These are phyloP conservation scores for Cyprinus carpio DNA, from an alignment of 2,113 vertebrate species.

Conservation along the genomic window DNA sequence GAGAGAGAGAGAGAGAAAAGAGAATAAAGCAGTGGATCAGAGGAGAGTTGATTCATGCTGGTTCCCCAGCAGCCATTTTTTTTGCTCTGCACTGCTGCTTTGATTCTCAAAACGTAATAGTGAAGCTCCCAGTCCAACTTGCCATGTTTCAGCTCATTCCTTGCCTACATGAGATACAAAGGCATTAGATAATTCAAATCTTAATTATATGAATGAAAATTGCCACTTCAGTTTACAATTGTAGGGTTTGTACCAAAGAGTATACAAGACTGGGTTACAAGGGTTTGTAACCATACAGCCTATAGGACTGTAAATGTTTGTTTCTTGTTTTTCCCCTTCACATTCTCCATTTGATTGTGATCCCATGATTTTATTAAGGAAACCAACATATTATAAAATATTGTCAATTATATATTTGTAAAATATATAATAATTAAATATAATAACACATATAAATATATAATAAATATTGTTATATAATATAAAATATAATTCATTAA, in stretches of 20 bases:
- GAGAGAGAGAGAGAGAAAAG: not conserved
- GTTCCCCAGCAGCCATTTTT: constrained; percentile 24
- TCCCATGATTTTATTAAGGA: too few relatives aligned
- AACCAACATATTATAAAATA: too few relatives aligned
- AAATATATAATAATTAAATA: too few relatives aligned
- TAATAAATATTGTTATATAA: too few relatives aligned
- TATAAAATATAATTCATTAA: too few relatives aligned
- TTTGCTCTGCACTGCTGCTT: constrained; percentile 5
- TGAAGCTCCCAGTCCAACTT: not conserved
- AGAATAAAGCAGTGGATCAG: constrained; percentile 7
- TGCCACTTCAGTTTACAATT: not conserved
- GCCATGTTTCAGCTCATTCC: not conserved
- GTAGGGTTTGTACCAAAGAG: too few relatives aligned
- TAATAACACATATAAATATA: too few relatives aligned
- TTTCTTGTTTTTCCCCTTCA: not conserved
- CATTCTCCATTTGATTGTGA: not conserved
- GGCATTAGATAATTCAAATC: not conserved
- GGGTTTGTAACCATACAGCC: not conserved
- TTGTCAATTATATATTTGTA: too few relatives aligned
- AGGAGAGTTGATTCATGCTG: not conserved
- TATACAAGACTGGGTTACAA: too few relatives aligned
- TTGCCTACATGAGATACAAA: not conserved
- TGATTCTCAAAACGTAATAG: not conserved
- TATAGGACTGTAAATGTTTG: not conserved
- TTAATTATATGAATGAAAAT: not conserved